Percentiles rank a stretch among this genome's conserved stretches.
Conservation (phyloP, 2,113 vertebrate genomes). For the Barnardius zonarius region DNA sequence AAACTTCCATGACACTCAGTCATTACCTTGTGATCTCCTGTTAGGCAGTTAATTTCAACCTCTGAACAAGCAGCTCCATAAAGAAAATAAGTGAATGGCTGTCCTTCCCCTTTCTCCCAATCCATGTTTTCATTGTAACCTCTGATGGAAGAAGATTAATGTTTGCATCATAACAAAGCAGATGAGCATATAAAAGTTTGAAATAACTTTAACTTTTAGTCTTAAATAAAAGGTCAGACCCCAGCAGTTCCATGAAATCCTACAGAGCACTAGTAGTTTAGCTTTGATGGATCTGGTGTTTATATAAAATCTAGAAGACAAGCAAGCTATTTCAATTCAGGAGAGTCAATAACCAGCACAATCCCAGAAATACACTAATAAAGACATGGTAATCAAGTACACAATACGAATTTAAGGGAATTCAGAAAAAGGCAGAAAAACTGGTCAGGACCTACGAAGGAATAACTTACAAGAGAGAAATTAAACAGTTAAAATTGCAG, state of each 20-base stretch:
- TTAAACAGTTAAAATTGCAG: neutral
- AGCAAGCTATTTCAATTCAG: neutral
- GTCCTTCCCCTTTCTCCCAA: conserved; percentile 86
- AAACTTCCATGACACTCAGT: neutral
- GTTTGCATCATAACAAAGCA: neutral
- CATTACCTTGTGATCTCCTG: conserved; percentile 87
- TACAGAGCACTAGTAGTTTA: neutral
- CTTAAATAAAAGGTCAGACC: neutral
- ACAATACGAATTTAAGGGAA: neutral
- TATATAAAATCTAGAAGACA: neutral
- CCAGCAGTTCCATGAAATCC: neutral
- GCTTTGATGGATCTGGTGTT: neutral
- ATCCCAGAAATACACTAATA: neutral
- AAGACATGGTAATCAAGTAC: neutral
- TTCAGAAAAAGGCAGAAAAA: neutral
- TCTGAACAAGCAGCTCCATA: conserved; percentile 84
- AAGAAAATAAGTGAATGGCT: conserved; percentile 80
- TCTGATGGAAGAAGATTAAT: conserved; percentile 61
- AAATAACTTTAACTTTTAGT: neutral
- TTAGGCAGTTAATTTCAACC: conserved; percentile 90
- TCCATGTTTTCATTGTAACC: conserved; percentile 80
- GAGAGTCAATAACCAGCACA: neutral
- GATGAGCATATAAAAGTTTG: neutral
- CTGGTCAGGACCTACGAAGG: neutral
- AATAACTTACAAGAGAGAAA: neutral